Evolutionary conservation across 2,888 invertebrate genomes (phyloP).

Genomic region (Bunonema sp.): DNA sequence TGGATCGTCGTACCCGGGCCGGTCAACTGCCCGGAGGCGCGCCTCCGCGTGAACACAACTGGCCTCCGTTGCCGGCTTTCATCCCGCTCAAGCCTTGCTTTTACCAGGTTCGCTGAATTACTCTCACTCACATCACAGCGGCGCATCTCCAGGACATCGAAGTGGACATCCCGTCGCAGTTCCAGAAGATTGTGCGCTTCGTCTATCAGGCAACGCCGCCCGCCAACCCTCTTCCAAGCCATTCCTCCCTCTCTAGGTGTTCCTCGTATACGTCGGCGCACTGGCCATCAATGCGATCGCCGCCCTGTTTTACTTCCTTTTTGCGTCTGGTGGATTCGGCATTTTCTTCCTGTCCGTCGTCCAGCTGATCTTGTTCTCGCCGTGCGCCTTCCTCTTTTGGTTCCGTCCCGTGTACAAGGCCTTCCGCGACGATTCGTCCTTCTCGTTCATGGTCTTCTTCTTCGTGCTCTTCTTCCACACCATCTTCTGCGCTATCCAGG

Average conservation of each 20-base stretch:
- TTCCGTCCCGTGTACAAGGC: conserved; percentile 87
- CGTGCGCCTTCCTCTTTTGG: conserved; percentile 95
- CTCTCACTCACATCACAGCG: neutral
- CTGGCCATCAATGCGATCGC: conserved; percentile 72
- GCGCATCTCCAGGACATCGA: conserved; percentile 61
- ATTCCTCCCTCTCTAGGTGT: too few relatives aligned
- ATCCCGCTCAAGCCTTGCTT: conserved; percentile 86
- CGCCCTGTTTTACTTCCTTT: conserved; percentile 62
- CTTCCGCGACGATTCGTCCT: conserved; percentile 80
- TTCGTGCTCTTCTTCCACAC: conserved; percentile 63
- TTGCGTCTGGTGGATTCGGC: conserved; percentile 13
- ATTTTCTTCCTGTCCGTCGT: conserved; percentile 70
- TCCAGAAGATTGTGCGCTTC: conserved; percentile 83
- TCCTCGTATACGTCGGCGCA: conserved; percentile 77
- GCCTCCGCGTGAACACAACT: too few relatives aligned
- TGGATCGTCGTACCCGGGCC: conserved; percentile 52
- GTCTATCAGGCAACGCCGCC: too few relatives aligned
- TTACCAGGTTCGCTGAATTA: conserved; percentile 58
- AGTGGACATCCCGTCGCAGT: conserved; percentile 90
- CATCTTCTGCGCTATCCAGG: conserved; percentile 69
- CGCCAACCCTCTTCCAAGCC: too few relatives aligned
- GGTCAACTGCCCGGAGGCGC: neutral
- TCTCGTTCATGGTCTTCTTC: conserved; percentile 99
- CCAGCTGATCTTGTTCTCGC: conserved; percentile 75
- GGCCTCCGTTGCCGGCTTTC: conserved; percentile 88